Conservation (phyloP, 2,797 vertebrate species). For the Phrynocephalus forsythii region DNA sequence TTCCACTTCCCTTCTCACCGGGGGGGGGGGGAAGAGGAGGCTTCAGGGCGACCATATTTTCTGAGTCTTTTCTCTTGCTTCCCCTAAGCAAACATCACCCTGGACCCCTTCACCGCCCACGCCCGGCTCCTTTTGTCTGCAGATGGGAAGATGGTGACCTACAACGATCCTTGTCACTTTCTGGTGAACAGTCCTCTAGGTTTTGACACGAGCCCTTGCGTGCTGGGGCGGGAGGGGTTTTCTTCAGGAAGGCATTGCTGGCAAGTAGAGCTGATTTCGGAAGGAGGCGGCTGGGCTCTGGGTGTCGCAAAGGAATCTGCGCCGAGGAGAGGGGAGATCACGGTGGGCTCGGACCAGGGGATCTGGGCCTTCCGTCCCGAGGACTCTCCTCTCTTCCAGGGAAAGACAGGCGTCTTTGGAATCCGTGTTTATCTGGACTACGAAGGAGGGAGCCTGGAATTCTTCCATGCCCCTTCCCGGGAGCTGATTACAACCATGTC, state of each 20-base stretch:
- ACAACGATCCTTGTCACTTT: background rate
- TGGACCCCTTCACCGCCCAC: background rate
- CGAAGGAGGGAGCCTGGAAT: background rate
- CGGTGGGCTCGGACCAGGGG: fast-evolving
- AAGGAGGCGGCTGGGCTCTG: background rate
- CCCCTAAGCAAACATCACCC: background rate
- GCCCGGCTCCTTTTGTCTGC: background rate
- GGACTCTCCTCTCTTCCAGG: background rate
- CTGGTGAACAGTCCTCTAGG: too few relatives aligned
- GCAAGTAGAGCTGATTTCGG: background rate
- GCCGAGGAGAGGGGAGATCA: background rate
- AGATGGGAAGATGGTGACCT: background rate
- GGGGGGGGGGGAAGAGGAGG: background rate
- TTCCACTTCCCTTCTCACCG: background rate
- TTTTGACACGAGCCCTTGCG: background rate
- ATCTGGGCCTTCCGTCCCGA: background rate
- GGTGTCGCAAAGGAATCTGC: background rate
- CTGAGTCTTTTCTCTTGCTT: background rate
- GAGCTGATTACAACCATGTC: background rate
- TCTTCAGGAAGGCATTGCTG: background rate
- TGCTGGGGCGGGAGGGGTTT: background rate
- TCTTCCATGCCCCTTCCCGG: background rate
- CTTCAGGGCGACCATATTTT: background rate
- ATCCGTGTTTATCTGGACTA: background rate
- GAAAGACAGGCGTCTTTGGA: fast-evolving